Conservation (phyloP, 2,797 vertebrate species). For the Carcharodon carcharias region DNA sequence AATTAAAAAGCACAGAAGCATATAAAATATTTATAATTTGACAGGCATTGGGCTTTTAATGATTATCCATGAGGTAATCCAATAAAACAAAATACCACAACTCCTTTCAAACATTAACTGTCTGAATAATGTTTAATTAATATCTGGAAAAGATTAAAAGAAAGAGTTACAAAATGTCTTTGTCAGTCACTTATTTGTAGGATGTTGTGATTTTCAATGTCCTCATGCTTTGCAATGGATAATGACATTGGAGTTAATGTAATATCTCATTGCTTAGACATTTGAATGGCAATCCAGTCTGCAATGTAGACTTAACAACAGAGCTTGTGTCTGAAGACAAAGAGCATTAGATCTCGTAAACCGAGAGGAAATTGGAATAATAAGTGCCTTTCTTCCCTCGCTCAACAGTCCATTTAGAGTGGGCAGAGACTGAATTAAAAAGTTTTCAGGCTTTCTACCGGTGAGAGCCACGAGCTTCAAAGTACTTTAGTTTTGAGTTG, state of each 20-base stretch:
- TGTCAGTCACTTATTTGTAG: neutral
- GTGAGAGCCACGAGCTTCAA: neutral
- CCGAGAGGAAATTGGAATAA: slow-evolving; percentile 29
- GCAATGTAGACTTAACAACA: slow-evolving; percentile 7
- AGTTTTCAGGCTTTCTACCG: no score
- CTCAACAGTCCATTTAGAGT: neutral
- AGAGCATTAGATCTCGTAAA: neutral
- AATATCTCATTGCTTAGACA: slow-evolving; percentile 22
- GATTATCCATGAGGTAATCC: slow-evolving; percentile 30
- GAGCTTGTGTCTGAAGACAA: slow-evolving; percentile 23
- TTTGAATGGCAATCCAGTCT: slow-evolving; percentile 7
- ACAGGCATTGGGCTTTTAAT: neutral
- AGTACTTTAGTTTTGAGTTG: neutral
- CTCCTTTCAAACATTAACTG: slow-evolving; percentile 29
- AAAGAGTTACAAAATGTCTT: slow-evolving; percentile 11
- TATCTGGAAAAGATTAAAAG: slow-evolving; percentile 29
- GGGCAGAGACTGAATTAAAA: neutral
- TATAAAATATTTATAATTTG: slow-evolving; percentile 27
- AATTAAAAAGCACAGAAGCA: neutral
- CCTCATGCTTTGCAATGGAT: neutral
- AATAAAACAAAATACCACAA: slow-evolving; percentile 19
- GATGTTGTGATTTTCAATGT: neutral
- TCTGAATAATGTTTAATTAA: slow-evolving; percentile 33
- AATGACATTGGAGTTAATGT: neutral
- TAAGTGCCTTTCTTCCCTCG: neutral